phyloP scores from a whole-genome alignment of 1,140 invertebrate species.

The Conus ventricosus region DNA sequence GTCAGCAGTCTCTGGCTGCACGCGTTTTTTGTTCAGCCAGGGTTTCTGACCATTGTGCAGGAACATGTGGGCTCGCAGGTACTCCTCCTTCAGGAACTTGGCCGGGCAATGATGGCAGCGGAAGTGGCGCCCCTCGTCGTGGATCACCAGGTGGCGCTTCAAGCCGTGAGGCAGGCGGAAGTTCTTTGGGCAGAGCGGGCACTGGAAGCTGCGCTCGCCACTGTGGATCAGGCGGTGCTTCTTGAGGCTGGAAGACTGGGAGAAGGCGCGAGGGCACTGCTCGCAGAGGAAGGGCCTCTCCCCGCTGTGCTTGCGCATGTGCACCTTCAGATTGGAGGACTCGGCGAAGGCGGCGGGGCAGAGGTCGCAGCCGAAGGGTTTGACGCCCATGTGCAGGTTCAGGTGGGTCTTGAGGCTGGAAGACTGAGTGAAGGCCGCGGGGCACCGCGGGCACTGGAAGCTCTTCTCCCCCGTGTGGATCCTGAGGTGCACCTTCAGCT shows the following conservation, averaged over 20 bases:
- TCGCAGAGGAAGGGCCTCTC: slow-evolving; percentile 44
- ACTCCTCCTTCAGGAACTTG: slow-evolving; percentile 4
- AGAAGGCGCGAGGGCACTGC: slow-evolving; percentile 38
- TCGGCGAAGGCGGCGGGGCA: slow-evolving; percentile 21
- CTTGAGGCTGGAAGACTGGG: slow-evolving; percentile 35
- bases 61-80: slow-evolving; percentile 8
- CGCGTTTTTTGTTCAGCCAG: neutral
- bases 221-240: slow-evolving; percentile 43
- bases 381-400: slow-evolving; percentile 48
- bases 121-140: slow-evolving; percentile 8
- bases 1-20: neutral
- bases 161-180: slow-evolving; percentile 6
- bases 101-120: slow-evolving; percentile 4
- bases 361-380: slow-evolving; percentile 48
- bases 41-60: neutral
- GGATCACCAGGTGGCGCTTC: slow-evolving; percentile 1
- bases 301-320: slow-evolving; percentile 41
- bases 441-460: slow-evolving; percentile 45
- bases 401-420: slow-evolving; percentile 39
- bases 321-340: slow-evolving; percentile 31
- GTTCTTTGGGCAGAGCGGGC: slow-evolving; percentile 30
- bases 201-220: slow-evolving; percentile 41
- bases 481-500: slow-evolving; percentile 30
- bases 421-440: slow-evolving; percentile 43
- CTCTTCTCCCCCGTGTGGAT: slow-evolving; percentile 45